Evolutionary conservation across 2,888 invertebrate species (phyloP).

Genomic region (Anarsia innoxiella): DNA sequence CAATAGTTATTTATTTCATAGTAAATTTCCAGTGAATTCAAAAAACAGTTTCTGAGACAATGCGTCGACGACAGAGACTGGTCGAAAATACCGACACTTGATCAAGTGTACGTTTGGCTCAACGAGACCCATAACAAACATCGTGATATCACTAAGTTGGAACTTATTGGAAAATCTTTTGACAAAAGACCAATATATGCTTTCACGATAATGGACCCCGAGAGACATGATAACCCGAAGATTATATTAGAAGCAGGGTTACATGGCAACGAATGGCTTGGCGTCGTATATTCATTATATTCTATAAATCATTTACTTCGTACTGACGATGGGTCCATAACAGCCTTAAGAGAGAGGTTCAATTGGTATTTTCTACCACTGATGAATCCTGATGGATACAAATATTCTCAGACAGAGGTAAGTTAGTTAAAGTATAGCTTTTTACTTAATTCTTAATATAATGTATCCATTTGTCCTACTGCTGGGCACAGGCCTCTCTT

Average conservation of each 20-base stretch:
- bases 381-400: slow-evolving; percentile 85
- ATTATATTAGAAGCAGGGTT: slow-evolving; percentile 77
- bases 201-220: slow-evolving; percentile 25
- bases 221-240: background rate
- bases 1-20: too few relatives aligned
- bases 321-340: slow-evolving; percentile 42
- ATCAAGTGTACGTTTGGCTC: slow-evolving; percentile 77
- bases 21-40: too few relatives aligned
- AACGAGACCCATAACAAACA: slow-evolving; percentile 52
- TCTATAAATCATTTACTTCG: slow-evolving; percentile 69
- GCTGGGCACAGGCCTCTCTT: too few relatives aligned
- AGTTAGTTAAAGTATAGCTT: too few relatives aligned
- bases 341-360: slow-evolving; percentile 44
- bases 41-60: too few relatives aligned
- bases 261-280: slow-evolving; percentile 84
- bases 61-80: too few relatives aligned
- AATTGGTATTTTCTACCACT: slow-evolving; percentile 83
- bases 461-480: too few relatives aligned
- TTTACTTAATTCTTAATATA: too few relatives aligned
- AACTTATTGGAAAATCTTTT: slow-evolving; percentile 51
- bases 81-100: slow-evolving; percentile 29
- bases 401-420: slow-evolving; percentile 73
- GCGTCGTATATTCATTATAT: slow-evolving; percentile 76
- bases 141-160: slow-evolving; percentile 45
- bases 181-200: slow-evolving; percentile 59